Conservation (phyloP, 2,113 vertebrate species). For the Mobula hypostoma region DNA sequence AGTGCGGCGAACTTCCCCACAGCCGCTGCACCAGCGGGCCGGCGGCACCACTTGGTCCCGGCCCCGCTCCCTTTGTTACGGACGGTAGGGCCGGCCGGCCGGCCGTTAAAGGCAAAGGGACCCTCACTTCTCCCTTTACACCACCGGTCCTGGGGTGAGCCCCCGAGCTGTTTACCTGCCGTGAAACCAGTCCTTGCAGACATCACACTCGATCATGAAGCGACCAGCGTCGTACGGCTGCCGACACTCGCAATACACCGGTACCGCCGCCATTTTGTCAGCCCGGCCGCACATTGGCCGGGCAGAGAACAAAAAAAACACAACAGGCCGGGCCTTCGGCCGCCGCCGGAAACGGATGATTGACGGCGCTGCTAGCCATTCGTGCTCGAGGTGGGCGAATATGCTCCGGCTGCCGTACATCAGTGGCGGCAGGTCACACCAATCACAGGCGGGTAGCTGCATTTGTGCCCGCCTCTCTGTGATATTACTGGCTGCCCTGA, state of each 20-base stretch:
- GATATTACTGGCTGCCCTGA: not conserved
- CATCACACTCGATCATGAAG: constrained; percentile 97
- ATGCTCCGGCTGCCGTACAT: not conserved
- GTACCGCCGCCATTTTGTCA: constrained; percentile 75
- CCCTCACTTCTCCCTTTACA: constrained; percentile 38
- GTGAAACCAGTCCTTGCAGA: constrained; percentile 97
- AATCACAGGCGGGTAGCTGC: not conserved
- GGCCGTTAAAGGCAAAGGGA: constrained; percentile 38
- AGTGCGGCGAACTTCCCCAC: too few relatives aligned
- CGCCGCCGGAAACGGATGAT: constrained; percentile 49
- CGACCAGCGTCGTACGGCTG: constrained; percentile 93
- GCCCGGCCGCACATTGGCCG: not conserved
- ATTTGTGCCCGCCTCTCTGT: not conserved
- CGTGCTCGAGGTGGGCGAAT: not conserved
- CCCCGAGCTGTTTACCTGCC: constrained; percentile 69
- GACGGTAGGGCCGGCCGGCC: constrained; percentile 47
- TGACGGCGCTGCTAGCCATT: constrained; percentile 42
- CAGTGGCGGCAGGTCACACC: not conserved
- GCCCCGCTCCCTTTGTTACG: constrained; percentile 48
- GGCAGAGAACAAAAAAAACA: constrained; percentile 40
- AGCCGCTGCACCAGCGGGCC: too few relatives aligned
- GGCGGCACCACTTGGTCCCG: constrained; percentile 28
- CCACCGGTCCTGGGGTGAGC: not conserved
- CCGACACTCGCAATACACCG: constrained; percentile 94
- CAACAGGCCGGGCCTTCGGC: constrained; percentile 46